A percentile compares a stretch with the other conserved stretches of the same genome.
These are phyloP conservation scores for Alouatta palliata DNA, from an alignment of 2,113 vertebrate species.

Conservation along the genomic window DNA sequence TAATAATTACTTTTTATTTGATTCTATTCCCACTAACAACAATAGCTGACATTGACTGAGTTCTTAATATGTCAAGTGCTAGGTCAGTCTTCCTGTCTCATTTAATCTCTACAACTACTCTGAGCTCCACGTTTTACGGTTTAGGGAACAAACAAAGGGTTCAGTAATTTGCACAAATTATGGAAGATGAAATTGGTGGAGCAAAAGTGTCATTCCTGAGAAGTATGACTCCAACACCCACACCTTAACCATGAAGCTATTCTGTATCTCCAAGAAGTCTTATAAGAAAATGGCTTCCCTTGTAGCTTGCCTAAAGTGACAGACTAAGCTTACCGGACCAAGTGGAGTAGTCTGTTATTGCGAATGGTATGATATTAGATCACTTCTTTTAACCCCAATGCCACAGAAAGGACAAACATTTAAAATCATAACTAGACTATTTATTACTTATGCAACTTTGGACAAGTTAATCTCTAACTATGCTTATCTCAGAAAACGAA, in stretches of 20 bases:
- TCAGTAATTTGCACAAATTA: background rate
- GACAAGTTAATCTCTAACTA: background rate
- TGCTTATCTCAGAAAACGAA: background rate
- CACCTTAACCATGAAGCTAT: background rate
- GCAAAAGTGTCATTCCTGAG: background rate
- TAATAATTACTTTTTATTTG: background rate
- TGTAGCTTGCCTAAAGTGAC: background rate
- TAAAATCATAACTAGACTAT: background rate
- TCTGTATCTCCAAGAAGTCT: background rate
- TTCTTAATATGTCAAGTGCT: background rate
- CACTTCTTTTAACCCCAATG: background rate
- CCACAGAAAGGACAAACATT: background rate
- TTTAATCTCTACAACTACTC: background rate
- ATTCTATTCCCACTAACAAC: background rate
- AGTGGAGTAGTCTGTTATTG: background rate
- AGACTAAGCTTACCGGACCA: background rate
- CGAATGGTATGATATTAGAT: background rate
- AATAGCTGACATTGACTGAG: background rate
- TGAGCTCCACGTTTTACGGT: background rate
- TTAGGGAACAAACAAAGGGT: background rate
- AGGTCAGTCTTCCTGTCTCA: background rate
- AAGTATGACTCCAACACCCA: background rate
- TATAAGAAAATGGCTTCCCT: background rate
- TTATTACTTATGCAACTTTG: background rate
- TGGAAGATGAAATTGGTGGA: background rate